A percentile compares a stretch with the other conserved stretches of the same genome.
These are phyloP conservation scores for Montipora capitata DNA, from an alignment of 92 coral and sea anemone species.

Conservation along the genomic window DNA sequence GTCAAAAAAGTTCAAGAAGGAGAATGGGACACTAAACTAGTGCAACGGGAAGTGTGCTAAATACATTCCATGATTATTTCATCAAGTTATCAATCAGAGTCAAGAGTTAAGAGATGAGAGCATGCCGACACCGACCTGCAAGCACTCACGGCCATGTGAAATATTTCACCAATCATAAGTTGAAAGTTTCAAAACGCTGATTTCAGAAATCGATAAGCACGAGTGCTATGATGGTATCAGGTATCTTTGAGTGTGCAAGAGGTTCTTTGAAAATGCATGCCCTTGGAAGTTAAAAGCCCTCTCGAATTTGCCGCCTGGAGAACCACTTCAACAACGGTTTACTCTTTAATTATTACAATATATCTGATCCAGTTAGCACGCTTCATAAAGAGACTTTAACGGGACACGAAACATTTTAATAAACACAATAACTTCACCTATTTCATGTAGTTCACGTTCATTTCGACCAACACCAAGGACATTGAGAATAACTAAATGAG, in stretches of 20 bases:
- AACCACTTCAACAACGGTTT: not conserved
- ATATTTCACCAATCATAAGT: not conserved
- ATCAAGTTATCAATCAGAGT: too few relatives aligned
- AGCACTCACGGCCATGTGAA: not conserved
- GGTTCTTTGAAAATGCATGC: not conserved
- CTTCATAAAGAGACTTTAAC: not conserved
- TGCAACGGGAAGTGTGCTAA: too few relatives aligned
- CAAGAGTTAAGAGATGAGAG: too few relatives aligned
- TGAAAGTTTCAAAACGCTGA: not conserved
- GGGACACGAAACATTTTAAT: not conserved
- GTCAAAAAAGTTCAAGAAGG: too few relatives aligned
- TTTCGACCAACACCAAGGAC: not conserved
- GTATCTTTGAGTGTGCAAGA: not conserved
- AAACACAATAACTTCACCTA: too few relatives aligned
- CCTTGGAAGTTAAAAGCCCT: not conserved
- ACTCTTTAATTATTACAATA: not conserved
- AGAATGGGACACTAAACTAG: too few relatives aligned
- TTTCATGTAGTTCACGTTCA: not conserved
- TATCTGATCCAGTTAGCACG: not conserved
- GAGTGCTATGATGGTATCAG: not conserved
- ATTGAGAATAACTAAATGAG: not conserved
- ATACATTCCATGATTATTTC: too few relatives aligned
- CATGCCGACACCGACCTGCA: too few relatives aligned
- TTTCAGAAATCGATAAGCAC: not conserved
- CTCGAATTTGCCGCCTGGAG: not conserved